phyloP scores from a whole-genome alignment of 2,888 invertebrate genomes.

The Ennomos fuscantarius region DNA sequence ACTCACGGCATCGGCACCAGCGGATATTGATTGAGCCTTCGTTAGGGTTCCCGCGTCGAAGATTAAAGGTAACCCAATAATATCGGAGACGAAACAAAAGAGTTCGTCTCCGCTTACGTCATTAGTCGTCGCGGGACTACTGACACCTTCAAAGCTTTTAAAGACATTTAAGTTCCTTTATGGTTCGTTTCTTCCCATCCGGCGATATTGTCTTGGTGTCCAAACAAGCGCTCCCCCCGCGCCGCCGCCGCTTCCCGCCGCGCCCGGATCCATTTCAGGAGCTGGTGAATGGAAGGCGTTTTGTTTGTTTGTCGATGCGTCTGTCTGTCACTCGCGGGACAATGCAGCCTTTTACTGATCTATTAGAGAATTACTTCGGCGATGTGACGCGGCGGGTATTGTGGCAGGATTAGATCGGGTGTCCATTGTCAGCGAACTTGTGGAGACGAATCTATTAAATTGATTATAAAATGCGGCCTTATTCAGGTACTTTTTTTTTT shows the following conservation, averaged over 20 bases:
- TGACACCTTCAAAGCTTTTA: constrained; percentile 58
- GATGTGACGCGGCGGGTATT: constrained; percentile 8
- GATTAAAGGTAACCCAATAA: constrained; percentile 82
- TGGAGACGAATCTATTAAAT: too few relatives aligned
- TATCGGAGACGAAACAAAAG: constrained; percentile 74
- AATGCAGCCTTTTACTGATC: constrained; percentile 48
- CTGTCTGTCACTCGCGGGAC: constrained; percentile 52
- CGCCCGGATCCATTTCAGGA: constrained; percentile 58
- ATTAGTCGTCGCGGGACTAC: constrained; percentile 59
- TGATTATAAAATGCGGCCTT: too few relatives aligned
- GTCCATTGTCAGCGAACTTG: constrained; percentile 5
- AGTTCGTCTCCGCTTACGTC: constrained; percentile 75
- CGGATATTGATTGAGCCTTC: constrained; percentile 61
- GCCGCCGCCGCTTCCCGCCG: constrained; percentile 40
- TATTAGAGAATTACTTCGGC: constrained; percentile 36
- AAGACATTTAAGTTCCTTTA: constrained; percentile 51
- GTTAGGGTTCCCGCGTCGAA: constrained; percentile 59
- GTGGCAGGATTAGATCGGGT: constrained; percentile 43
- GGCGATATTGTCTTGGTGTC: constrained; percentile 69
- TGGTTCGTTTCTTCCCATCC: constrained; percentile 65
- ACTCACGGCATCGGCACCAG: constrained; percentile 52
- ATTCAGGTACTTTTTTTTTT: too few relatives aligned
- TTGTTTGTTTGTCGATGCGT: constrained; percentile 37
- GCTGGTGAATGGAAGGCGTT: constrained; percentile 46
- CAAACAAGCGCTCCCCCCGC: constrained; percentile 54